Base-by-base conservation (phyloP, 2,113 vertebrate species). In the Shinisaurus crocodilurus region DNA sequence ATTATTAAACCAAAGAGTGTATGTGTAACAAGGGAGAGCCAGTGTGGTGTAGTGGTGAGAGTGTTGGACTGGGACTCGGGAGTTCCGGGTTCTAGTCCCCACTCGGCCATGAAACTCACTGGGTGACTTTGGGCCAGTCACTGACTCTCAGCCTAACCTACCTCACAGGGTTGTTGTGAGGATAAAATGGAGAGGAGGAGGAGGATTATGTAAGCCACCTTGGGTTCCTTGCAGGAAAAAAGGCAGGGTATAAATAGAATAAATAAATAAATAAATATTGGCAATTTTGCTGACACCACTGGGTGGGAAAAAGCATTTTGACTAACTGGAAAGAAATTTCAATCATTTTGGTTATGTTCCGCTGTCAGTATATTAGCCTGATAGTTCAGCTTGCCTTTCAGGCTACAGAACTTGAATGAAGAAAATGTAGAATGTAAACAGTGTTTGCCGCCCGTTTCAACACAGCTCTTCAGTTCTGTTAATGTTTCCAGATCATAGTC, bases 381-480 rank as follows among this genome's bases (percentile, higher is more conserved):
- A 1, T 10, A 9, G 43, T 91, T 84, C 82, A 60, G 45, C 60
- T 45, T 29, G 15, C 60, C 45, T 63, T 92, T 69, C 70, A 82
- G 69, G 82, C 74, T 81, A 93, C 27, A 92, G 50, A 16, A 1
- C 4, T 89, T 65, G 88, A 90, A 85, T 43, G 50, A 90, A 88
- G 82, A 54, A 92, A 82, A 80, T 1, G 90, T n/a, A 94, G 89
- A 79, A 87, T 3, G 10, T 74, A 94, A 94, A 91, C 54, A 86
- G 82, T 82, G 27, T 69, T 91, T 85, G 63, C 83, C n/a, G n/a
- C n/a, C n/a, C 90, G 92, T 92, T 96, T 93, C 90, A 95, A 65
- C 48, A 54, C 25, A 88, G 69, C 0, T 3, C 0, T 89, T 32
- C 0, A 23, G 86, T 77, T 72, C 85, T 90, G 83, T 88, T 90